A percentile compares a stretch with the other conserved stretches of the same genome.
Evolutionary conservation across 2,888 invertebrate species (phyloP).

Genomic region (Lasioglossum malachurum): DNA sequence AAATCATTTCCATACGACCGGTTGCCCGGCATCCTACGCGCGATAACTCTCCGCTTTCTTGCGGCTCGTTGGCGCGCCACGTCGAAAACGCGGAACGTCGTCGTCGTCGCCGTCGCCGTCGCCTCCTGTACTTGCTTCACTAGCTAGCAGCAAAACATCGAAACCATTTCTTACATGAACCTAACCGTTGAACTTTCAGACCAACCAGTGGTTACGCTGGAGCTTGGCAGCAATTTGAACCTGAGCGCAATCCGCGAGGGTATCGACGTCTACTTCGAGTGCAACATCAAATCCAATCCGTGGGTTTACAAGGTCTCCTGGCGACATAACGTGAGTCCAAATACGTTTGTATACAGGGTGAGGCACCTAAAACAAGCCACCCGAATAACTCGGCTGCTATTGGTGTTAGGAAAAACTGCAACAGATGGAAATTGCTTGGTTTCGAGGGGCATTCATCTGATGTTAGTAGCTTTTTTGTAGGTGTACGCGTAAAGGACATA

Average conservation of each 20-base stretch:
- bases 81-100: not conserved
- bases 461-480: no score
- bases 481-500: no score
- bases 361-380: no score
- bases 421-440: no score
- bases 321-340: conserved; percentile 89
- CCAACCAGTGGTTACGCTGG: conserved; percentile 92
- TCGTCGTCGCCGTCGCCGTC: not conserved
- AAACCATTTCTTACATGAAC: not conserved
- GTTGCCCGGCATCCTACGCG: not conserved
- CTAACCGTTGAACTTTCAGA: conserved; percentile 86
- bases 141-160: conserved; percentile 18
- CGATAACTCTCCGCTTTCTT: conserved; percentile 12
- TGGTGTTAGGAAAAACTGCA: no score
- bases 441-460: no score
- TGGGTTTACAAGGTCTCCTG: conserved; percentile 92
- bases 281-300: conserved; percentile 95
- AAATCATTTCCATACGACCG: conserved; percentile 5
- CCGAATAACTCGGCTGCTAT: no score
- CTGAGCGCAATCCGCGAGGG: conserved; percentile 93
- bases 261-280: conserved; percentile 96
- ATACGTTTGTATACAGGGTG: not conserved
- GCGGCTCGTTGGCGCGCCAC: not conserved
- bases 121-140: not conserved
- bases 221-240: conserved; percentile 93